Percentiles rank a stretch among this genome's conserved stretches.
These are phyloP conservation scores for Melanerpes aurifrons DNA, from an alignment of 2,113 vertebrate species.

Conservation along the genomic window DNA sequence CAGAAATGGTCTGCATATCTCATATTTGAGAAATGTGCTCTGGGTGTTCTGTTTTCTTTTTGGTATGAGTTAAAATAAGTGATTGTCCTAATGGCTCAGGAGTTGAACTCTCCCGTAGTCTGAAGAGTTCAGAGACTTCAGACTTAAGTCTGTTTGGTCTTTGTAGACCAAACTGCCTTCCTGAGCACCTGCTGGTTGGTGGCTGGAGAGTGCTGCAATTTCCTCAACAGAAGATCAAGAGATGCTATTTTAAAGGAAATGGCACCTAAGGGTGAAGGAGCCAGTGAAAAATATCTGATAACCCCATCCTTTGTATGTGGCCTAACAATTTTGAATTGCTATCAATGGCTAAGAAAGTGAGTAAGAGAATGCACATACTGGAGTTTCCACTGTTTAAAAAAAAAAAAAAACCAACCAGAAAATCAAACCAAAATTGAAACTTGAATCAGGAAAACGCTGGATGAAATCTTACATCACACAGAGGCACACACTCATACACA, in stretches of 20 bases:
- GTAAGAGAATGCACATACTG: slow-evolving; percentile 67
- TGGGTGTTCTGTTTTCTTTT: slow-evolving; percentile 2
- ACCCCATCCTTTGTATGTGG: slow-evolving; percentile 51
- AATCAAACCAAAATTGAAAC: slow-evolving; percentile 53
- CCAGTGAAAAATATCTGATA: slow-evolving; percentile 19
- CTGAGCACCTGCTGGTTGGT: slow-evolving; percentile 53
- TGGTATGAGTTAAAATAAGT: slow-evolving; percentile 48
- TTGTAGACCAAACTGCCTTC: slow-evolving; percentile 50
- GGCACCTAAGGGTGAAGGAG: slow-evolving; percentile 31
- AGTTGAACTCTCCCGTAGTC: not conserved
- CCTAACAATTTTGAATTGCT: slow-evolving; percentile 66
- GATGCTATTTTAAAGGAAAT: slow-evolving; percentile 39
- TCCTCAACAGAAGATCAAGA: slow-evolving; percentile 28
- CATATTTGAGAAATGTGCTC: not conserved
- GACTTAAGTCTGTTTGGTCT: not conserved
- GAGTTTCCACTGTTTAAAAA: slow-evolving; percentile 69
- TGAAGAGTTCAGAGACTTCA: not conserved
- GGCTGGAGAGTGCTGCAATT: slow-evolving; percentile 51
- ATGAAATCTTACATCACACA: slow-evolving; percentile 61
- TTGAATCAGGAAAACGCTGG: slow-evolving; percentile 63
- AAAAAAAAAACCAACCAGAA: not conserved
- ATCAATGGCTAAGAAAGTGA: slow-evolving; percentile 45
- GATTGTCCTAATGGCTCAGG: slow-evolving; percentile 34
- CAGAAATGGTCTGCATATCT: not conserved
- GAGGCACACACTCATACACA: slow-evolving; percentile 41